Conservation (phyloP, 92 coral and sea anemone genomes). For the Ricordea florida region DNA sequence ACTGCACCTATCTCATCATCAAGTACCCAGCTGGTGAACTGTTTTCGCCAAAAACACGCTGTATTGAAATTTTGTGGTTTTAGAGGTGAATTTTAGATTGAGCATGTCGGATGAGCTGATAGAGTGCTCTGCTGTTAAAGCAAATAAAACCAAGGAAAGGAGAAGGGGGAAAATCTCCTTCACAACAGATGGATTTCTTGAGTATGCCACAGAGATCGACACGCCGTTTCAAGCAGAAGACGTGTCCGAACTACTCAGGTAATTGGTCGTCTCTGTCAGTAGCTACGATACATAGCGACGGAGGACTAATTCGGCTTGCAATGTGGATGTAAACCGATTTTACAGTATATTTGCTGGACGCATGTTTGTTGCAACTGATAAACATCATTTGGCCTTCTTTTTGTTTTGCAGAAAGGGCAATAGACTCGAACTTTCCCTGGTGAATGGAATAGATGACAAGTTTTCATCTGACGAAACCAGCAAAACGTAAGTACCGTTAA, state of each 20-base stretch:
- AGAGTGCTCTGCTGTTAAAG: not conserved
- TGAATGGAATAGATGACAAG: slow-evolving; percentile 11
- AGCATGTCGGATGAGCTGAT: slow-evolving; percentile 9
- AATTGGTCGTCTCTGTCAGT: not conserved
- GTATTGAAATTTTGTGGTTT: slow-evolving; percentile 28
- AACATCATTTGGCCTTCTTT: not conserved
- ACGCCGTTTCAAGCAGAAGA: slow-evolving; percentile 7
- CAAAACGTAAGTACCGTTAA: slow-evolving; percentile 10
- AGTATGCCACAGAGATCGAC: slow-evolving; percentile 17
- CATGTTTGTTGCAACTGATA: not conserved
- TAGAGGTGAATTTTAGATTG: slow-evolving; percentile 12
- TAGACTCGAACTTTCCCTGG: not conserved
- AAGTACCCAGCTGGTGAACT: slow-evolving; percentile 10
- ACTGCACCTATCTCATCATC: slow-evolving; percentile 21
- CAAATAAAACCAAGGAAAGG: not conserved
- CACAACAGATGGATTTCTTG: slow-evolving; percentile 31
- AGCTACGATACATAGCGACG: not conserved
- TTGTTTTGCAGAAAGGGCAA: not conserved
- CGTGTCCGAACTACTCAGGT: not conserved
- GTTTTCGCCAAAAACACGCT: not conserved
- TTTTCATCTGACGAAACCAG: slow-evolving; percentile 6
- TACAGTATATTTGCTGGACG: not conserved
- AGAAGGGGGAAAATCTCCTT: too few relatives aligned
- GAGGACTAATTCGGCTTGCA: not conserved
- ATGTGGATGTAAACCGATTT: not conserved